Conservation (phyloP, 2,888 invertebrate genomes). For the Ophion obscuratus region DNA sequence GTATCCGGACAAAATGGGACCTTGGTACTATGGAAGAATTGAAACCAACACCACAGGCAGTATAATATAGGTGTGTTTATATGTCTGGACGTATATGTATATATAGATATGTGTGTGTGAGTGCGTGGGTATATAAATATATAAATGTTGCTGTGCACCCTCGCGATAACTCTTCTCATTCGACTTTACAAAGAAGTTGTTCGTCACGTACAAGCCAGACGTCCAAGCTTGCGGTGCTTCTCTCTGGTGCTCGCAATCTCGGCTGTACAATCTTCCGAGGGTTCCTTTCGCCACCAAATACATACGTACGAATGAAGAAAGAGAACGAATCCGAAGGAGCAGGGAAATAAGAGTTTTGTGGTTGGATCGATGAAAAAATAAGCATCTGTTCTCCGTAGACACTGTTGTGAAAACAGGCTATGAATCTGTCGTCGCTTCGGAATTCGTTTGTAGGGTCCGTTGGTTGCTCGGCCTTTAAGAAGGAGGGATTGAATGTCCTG, state of each 20-base stretch:
- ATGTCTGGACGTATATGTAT: neutral
- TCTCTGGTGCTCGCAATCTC: constrained; percentile 42
- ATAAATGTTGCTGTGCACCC: constrained; percentile 54
- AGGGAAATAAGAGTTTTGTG: constrained; percentile 14
- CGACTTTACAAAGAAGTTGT: constrained; percentile 54
- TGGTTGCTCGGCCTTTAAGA: neutral
- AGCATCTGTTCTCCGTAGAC: neutral
- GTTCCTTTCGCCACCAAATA: constrained; percentile 2
- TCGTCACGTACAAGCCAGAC: constrained; percentile 37
- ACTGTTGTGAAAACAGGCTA: neutral
- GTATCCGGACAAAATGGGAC: constrained; percentile 16
- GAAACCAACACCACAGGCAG: constrained; percentile 36
- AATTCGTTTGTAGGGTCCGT: neutral
- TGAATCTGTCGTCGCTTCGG: neutral
- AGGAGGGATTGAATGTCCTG: neutral
- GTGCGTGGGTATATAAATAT: neutral
- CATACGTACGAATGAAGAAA: constrained; percentile 11
- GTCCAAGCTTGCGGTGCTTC: constrained; percentile 5
- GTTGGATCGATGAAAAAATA: constrained; percentile 32
- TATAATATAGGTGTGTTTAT: neutral
- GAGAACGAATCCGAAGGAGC: constrained; percentile 12
- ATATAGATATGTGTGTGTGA: too few relatives aligned
- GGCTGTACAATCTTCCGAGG: constrained; percentile 49
- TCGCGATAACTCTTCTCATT: constrained; percentile 59
- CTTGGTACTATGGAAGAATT: constrained; percentile 38